phyloP scores from a whole-genome alignment of 1,140 invertebrate species.

The Pectinophora gossypiella region DNA sequence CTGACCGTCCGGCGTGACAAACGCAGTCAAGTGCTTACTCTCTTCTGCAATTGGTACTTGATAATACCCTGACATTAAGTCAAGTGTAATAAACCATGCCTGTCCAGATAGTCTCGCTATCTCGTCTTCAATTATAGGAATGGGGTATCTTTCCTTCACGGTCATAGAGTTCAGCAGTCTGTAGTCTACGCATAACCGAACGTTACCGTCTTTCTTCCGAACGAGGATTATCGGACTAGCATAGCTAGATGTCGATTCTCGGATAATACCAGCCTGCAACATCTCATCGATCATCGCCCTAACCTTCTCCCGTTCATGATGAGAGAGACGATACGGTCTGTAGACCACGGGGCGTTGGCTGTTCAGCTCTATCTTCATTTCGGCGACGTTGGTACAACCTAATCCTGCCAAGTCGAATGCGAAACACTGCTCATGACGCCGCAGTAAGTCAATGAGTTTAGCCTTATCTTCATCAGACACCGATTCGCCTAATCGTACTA shows the following conservation, averaged over 20 bases:
- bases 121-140: constrained; percentile 28
- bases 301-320: constrained; percentile 4
- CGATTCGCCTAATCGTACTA: neutral
- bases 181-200: constrained; percentile 15
- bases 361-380: constrained; percentile 21
- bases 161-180: constrained; percentile 5
- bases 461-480: neutral
- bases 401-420: constrained; percentile 16
- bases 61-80: constrained; percentile 67
- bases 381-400: constrained; percentile 11
- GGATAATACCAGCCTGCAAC: constrained; percentile 34
- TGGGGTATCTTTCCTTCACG: constrained; percentile 4
- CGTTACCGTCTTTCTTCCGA: constrained; percentile 18
- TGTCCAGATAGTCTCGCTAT: constrained; percentile 43
- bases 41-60: constrained; percentile 55
- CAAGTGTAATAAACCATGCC: constrained; percentile 60
- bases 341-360: constrained; percentile 19
- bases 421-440: constrained; percentile 22
- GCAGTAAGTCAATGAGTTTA: neutral
- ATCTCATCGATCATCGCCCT: neutral
- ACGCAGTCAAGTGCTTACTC: no score
- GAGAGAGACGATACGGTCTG: constrained; percentile 12
- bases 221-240: constrained; percentile 15
- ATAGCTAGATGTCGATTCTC: constrained; percentile 28
- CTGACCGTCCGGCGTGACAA: no score